Evolutionary conservation across 2,888 invertebrate genomes (phyloP).

Genomic region (Bursaphelenchus okinawaensis): DNA sequence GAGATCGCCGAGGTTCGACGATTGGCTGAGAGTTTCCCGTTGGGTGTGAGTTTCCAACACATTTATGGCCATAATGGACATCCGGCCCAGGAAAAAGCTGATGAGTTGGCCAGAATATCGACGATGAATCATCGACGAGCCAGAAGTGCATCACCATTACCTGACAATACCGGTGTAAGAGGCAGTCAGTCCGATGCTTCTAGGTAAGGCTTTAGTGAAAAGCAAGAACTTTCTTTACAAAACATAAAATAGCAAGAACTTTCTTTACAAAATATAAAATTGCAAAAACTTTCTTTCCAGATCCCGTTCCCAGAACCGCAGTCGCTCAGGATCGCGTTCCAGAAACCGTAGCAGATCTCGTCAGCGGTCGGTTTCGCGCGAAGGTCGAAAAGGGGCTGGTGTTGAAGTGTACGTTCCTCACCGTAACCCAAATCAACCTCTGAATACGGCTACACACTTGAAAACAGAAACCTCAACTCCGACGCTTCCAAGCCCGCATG

Average conservation of each 20-base stretch:
- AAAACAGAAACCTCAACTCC: background rate
- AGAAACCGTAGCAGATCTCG: background rate
- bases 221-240: too few relatives aligned
- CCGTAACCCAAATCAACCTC: background rate
- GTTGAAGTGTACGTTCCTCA: background rate
- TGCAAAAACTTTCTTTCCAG: too few relatives aligned
- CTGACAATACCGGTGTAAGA: too few relatives aligned
- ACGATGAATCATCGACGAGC: background rate
- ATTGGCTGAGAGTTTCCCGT: slow-evolving; percentile 4
- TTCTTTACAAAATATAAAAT: too few relatives aligned
- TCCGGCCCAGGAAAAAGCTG: background rate
- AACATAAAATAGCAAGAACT: too few relatives aligned
- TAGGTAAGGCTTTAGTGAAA: too few relatives aligned
- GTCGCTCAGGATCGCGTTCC: background rate
- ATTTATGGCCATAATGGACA: slow-evolving; percentile 1
- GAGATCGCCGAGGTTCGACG: background rate
- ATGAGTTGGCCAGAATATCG: background rate
- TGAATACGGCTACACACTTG: background rate
- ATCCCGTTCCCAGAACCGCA: too few relatives aligned
- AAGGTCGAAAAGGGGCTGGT: background rate
- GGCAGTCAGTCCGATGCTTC: too few relatives aligned
- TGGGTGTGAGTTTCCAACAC: slow-evolving; percentile 6
- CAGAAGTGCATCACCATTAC: background rate
- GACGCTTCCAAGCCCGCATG: background rate
- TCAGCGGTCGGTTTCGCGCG: background rate